These are phyloP conservation scores for Coregonus clupeaformis DNA, from an alignment of 2,113 vertebrate genomes.

Conservation along the genomic window DNA sequence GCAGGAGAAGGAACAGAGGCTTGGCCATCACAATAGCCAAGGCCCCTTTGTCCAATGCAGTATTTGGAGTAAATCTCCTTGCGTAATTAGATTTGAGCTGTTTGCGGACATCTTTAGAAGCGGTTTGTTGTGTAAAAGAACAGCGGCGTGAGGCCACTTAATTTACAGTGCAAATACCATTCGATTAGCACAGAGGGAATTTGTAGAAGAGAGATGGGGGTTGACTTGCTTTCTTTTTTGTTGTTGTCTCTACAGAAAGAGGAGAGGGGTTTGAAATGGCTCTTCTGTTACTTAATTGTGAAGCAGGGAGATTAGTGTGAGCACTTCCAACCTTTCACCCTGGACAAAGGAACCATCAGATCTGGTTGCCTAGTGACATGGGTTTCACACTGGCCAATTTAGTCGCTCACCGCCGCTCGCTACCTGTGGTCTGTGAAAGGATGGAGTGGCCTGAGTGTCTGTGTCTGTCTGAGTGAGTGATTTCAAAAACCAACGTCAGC, in stretches of 20 bases:
- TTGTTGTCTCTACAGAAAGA: conserved; percentile 63
- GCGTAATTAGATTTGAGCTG: conserved; percentile 77
- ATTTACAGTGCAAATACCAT: conserved; percentile 83
- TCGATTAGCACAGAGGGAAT: conserved; percentile 59
- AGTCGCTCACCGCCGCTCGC: conserved; percentile 24
- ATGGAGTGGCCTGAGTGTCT: neutral
- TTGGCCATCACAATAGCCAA: conserved; percentile 54
- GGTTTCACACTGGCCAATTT: conserved; percentile 66
- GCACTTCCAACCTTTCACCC: conserved; percentile 93
- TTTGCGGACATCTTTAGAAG: conserved; percentile 74
- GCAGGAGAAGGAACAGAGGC: conserved; percentile 27
- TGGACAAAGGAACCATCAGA: conserved; percentile 88
- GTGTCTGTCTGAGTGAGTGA: neutral
- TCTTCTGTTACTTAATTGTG: conserved; percentile 88
- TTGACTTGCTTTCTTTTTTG: conserved; percentile 69
- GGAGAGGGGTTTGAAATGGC: conserved; percentile 67
- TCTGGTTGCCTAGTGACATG: conserved; percentile 85
- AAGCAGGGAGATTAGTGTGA: conserved; percentile 87
- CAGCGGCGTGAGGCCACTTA: conserved; percentile 60
- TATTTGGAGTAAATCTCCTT: conserved; percentile 73
- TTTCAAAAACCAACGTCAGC: conserved; percentile 4
- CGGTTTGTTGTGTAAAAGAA: conserved; percentile 60
- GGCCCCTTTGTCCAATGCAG: conserved; percentile 63
- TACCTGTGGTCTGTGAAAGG: conserved; percentile 35
- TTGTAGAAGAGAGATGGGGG: conserved; percentile 48